A percentile compares a stretch with the other conserved stretches of the same genome.
phyloP scores from a whole-genome alignment of 2,888 invertebrate species.

The Chirona hameri region DNA sequence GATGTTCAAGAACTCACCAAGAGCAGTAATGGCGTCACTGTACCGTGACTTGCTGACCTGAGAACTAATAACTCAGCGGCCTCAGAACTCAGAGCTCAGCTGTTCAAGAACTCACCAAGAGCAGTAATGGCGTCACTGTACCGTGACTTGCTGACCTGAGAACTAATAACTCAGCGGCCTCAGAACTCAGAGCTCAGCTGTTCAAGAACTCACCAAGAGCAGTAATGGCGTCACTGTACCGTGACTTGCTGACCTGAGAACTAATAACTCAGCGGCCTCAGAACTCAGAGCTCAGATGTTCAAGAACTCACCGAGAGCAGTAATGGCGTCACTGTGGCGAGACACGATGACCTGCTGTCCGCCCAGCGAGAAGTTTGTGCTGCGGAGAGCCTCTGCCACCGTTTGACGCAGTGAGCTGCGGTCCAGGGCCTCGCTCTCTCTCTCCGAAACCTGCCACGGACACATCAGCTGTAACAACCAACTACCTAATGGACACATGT shows the following conservation, averaged over 20 bases:
- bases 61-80: no score
- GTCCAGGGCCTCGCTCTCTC: neutral
- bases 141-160: neutral
- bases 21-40: no score
- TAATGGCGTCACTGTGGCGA: neutral
- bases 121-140: neutral
- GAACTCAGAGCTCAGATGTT: no score
- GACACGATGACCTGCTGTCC: slow-evolving; percentile 10
- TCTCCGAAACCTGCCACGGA: neutral
- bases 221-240: neutral
- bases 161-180: neutral
- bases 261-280: neutral
- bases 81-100: no score
- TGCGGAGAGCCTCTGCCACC: neutral
- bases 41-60: no score
- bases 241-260: neutral
- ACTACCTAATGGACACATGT: no score
- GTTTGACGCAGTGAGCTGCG: neutral
- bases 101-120: neutral
- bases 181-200: no score
- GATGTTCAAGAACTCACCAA: no score
- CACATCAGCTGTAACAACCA: no score
- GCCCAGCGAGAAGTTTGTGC: slow-evolving; percentile 70
- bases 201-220: neutral
- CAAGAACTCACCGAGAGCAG: neutral